Base-by-base conservation (phyloP, 2,113 vertebrate species). In the Pteruthius melanotis region DNA sequence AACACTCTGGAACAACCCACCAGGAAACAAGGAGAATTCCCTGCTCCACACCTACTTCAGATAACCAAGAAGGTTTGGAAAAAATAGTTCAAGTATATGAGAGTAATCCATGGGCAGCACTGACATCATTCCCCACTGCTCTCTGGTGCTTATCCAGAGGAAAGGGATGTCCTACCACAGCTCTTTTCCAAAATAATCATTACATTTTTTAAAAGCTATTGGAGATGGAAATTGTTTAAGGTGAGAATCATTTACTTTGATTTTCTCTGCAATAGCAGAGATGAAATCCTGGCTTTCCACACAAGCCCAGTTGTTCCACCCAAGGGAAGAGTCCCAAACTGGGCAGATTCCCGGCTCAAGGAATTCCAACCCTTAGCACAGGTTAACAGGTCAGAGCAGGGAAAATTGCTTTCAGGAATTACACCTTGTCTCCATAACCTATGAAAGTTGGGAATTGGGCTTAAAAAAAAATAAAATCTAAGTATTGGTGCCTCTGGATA, bases 71-170 rank as follows among this genome's bases (percentile, higher is more conserved):
- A 63, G 7, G 26, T 61, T 37, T 15, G 37, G 42, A 21, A 82
- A 40, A 85, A 70, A 65, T 0, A 31, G 24, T 27, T 87, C 4
- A 71, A 30, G n/a, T 74, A 39, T 22, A 33, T 39, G 69, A 50
- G 35, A 71, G 30, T 11, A 70, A 84, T 11, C 81, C 50, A 37
- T 1, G 16, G 59, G 87, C 2, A 2, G 45, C 65, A 64, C 47
- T 50, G 33, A 5, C 6, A 0, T 27, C 63, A 76, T 7, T 39
- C 44, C 1, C 54, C 59, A 23, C n/a, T 5, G 8, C 21, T 47
- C 49, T n/a, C 26, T 3, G 0, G 26, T 5, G 28, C 15, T 54
- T 45, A 33, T 15, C 70, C 54, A 30, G 0, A 71, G 71, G 37
- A 44, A 80, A 72, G 65, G 37, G 54, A 83, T 37, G 19, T 26